A percentile compares a stretch with the other conserved stretches of the same genome.
Evolutionary conservation across 2,113 vertebrate genomes (phyloP).

Genomic region (Rhineura floridana): DNA sequence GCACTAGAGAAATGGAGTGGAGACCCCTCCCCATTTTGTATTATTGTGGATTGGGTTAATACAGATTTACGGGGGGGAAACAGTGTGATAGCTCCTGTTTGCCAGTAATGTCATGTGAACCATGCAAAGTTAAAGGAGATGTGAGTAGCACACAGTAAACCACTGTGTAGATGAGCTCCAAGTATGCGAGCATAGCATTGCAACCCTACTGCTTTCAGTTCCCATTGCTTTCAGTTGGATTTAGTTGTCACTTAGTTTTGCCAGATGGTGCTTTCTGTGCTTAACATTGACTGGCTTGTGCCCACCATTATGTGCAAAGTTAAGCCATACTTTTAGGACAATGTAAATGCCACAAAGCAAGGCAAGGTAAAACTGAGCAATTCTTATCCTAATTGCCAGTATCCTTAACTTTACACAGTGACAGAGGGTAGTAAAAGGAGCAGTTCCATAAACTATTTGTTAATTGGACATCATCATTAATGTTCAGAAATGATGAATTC

Average conservation of each 20-base stretch:
- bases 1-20: too few relatives aligned
- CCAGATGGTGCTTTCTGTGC: not conserved
- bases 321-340: not conserved
- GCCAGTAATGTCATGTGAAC: too few relatives aligned
- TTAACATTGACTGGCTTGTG: not conserved
- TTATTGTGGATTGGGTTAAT: too few relatives aligned
- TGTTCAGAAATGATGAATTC: slow-evolving; percentile 5
- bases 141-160: too few relatives aligned
- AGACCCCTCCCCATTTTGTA: too few relatives aligned
- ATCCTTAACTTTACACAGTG: not conserved
- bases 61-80: too few relatives aligned
- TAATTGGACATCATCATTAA: slow-evolving; percentile 11
- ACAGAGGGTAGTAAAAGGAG: not conserved
- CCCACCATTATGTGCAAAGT: not conserved
- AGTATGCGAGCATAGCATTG: not conserved
- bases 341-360: not conserved
- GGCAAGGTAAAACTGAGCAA: not conserved
- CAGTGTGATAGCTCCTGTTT: too few relatives aligned
- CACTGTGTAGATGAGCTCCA: too few relatives aligned
- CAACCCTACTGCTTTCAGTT: not conserved
- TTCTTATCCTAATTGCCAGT: not conserved
- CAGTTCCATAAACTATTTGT: slow-evolving; percentile 1
- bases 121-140: too few relatives aligned
- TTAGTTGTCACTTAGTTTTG: not conserved
- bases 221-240: not conserved